Evolutionary conservation across 1,140 invertebrate genomes (phyloP).

Genomic region (Brachionus rotundiformis): DNA sequence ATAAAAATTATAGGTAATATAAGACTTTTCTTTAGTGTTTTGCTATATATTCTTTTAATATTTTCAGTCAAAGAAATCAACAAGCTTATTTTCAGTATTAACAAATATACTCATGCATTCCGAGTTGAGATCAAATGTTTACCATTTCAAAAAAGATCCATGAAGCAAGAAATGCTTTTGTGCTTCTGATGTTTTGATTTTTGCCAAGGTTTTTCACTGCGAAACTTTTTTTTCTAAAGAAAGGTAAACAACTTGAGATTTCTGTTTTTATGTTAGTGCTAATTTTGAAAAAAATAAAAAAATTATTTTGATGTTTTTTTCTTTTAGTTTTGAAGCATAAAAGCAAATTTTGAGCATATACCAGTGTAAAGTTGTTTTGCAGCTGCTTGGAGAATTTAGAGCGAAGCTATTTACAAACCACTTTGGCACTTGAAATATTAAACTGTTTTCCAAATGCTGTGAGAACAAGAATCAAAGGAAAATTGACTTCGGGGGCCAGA

Average conservation of each 20-base stretch:
- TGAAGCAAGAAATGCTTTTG: neutral
- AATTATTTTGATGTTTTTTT: neutral
- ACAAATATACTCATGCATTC: neutral
- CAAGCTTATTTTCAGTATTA: neutral
- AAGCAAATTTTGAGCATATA: neutral
- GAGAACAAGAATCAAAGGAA: neutral
- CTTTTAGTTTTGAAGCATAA: neutral
- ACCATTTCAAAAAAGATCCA: neutral
- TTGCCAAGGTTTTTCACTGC: neutral
- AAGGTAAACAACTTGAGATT: slow-evolving; percentile 44
- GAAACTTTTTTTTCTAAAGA: neutral
- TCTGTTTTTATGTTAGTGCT: slow-evolving; percentile 7
- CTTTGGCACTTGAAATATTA: neutral
- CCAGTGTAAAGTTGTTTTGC: neutral
- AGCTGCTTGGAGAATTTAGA: neutral
- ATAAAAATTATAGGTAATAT: slow-evolving; percentile 30
- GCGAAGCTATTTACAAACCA: neutral
- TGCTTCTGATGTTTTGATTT: neutral
- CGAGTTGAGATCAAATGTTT: neutral
- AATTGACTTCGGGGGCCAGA: neutral
- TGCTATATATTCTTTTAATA: neutral
- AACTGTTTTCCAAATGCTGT: neutral
- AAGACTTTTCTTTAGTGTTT: neutral
- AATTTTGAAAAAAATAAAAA: slow-evolving; percentile 3
- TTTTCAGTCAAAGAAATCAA: neutral